A percentile compares a stretch with the other conserved stretches of the same genome.
These are phyloP conservation scores for Baryphthengus martii DNA, from an alignment of 2,113 vertebrate species.

Conservation along the genomic window DNA sequence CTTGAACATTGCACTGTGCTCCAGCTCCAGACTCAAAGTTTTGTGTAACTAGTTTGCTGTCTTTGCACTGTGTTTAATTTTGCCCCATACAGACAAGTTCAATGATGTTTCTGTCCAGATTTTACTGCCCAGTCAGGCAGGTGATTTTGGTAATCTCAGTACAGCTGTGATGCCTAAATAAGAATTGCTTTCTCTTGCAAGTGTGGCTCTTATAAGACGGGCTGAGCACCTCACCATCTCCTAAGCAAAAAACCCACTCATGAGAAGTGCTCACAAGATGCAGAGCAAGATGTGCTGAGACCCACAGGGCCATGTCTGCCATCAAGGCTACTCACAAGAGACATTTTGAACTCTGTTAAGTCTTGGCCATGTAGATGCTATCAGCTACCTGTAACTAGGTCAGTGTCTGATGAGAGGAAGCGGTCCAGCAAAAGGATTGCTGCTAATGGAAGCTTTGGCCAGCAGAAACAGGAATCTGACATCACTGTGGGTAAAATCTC, in stretches of 20 bases:
- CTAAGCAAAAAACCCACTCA: not conserved
- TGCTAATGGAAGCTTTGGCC: not conserved
- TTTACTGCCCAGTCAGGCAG: not conserved
- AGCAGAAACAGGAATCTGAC: not conserved
- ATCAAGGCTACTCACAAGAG: not conserved
- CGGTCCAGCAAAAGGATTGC: not conserved
- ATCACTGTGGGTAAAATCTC: not conserved
- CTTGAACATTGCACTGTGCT: not conserved
- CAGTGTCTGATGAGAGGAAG: not conserved
- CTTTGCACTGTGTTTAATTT: not conserved
- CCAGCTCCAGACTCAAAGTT: not conserved
- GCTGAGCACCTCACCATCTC: not conserved
- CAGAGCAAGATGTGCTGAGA: not conserved
- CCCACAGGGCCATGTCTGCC: not conserved
- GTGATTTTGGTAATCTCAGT: not conserved
- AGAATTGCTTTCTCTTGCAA: not conserved
- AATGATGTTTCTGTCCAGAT: not conserved
- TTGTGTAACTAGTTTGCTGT: not conserved
- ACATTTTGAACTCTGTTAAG: not conserved
- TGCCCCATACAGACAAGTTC: not conserved
- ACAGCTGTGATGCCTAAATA: not conserved
- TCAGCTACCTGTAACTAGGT: not conserved
- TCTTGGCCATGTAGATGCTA: not conserved
- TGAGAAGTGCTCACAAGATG: not conserved
- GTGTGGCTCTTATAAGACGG: not conserved